These are phyloP conservation scores for Gibbula magus DNA, from an alignment of 2,888 invertebrate species.

Conservation along the genomic window DNA sequence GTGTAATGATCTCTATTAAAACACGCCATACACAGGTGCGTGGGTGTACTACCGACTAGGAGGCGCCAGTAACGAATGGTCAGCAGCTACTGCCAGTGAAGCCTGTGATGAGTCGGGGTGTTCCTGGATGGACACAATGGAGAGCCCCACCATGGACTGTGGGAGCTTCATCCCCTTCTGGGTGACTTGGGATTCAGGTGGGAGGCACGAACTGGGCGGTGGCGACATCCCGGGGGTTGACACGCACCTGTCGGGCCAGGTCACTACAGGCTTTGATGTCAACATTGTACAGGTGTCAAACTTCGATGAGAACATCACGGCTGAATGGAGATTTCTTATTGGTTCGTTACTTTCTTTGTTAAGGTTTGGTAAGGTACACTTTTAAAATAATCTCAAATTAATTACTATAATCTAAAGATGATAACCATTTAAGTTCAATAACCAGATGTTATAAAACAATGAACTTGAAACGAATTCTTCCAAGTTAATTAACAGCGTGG, in stretches of 20 bases:
- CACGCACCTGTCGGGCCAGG: not conserved
- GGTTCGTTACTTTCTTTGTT: not conserved
- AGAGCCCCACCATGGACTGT: not conserved
- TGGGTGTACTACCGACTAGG: not conserved
- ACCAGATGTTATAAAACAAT: too few relatives aligned
- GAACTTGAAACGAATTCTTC: too few relatives aligned
- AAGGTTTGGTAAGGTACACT: too few relatives aligned
- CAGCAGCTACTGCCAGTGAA: not conserved
- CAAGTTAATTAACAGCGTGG: too few relatives aligned
- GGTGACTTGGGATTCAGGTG: not conserved
- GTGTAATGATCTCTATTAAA: too few relatives aligned
- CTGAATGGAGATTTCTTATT: not conserved
- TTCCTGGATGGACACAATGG: not conserved
- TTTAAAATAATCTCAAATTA: too few relatives aligned
- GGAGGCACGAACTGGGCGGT: not conserved
- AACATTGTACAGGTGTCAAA: not conserved
- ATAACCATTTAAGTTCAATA: too few relatives aligned
- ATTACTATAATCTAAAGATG: too few relatives aligned
- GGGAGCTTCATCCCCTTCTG: not conserved
- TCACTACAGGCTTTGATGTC: not conserved
- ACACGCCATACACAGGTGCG: not conserved
- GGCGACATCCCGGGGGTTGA: not conserved
- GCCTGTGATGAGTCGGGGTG: not conserved
- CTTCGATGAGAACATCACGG: not conserved
- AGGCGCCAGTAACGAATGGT: conserved; percentile 8